Percentiles rank a stretch among this genome's conserved stretches.
Conservation (phyloP, 2,888 invertebrate species). For the Ceriagrion tenellum region DNA sequence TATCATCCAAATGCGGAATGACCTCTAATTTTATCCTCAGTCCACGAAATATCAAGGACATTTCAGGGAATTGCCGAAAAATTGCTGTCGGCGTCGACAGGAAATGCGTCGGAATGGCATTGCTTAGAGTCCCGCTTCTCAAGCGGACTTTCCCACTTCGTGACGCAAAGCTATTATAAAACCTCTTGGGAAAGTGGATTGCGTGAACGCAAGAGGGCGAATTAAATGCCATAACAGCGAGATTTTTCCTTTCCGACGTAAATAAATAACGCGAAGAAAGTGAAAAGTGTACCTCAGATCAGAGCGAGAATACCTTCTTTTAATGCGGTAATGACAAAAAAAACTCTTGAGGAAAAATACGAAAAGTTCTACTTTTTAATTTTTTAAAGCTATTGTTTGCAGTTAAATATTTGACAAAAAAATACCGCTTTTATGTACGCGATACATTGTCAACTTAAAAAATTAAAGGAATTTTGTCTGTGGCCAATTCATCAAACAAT, state of each 20-base stretch:
- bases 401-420: too few relatives aligned
- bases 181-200: background rate
- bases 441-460: too few relatives aligned
- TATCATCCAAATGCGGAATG: too few relatives aligned
- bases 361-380: too few relatives aligned
- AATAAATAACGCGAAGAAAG: background rate
- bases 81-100: background rate
- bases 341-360: too few relatives aligned
- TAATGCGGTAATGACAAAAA: too few relatives aligned
- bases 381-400: too few relatives aligned
- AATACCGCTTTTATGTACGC: too few relatives aligned
- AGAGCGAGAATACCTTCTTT: too few relatives aligned
- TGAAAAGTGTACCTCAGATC: background rate
- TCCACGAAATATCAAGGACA: background rate
- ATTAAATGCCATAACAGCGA: background rate
- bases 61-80: background rate
- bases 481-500: too few relatives aligned
- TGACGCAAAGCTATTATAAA: background rate
- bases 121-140: background rate
- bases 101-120: background rate
- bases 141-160: background rate
- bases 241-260: background rate
- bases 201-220: background rate
- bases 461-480: too few relatives aligned
- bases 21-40: too few relatives aligned